Evolutionary conservation across 2,888 invertebrate genomes (phyloP), one percentile per base, ranked within the genome.

Genomic region (Aleiodes testaceus): DNA sequence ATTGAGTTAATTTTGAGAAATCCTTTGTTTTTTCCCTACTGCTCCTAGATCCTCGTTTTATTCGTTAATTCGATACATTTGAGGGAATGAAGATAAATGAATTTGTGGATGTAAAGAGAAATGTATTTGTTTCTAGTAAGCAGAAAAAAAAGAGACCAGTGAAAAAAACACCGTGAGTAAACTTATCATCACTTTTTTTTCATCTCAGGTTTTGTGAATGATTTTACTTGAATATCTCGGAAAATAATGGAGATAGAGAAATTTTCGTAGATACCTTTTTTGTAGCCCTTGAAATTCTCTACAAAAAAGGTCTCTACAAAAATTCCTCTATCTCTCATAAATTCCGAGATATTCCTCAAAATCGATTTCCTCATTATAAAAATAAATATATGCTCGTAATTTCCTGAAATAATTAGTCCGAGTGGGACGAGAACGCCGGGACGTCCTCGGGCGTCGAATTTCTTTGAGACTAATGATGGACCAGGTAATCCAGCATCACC

Each of bases 81-180:
- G 36, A 26, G 26, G 3, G 26, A 26, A 26, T 36, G 36, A 36
- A 36, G 9, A 36, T 12, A 16, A 26, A 42, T 44, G 26, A 63
- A 20, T 11, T 44, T 66, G 11, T 59, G 42, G 36, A 36, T 18
- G 66, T 44, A 36, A 44, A 55, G 47, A n/a, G 12, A 45, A 50
- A 66, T 67, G 36, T 36, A 67, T 82, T 82, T 81, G 81, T 77
- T 86, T 86, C 81, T 84, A 86, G 86, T 79, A 86, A 86, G 73
- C 84, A 82, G 77, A 86, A 86, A 81, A 86, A 86, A 79, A 86
- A 86, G 79, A 82, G 86, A 70, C 83, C 81, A 14, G 78, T 83
- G 36, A 83, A 82, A 75, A 86, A 86, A 69, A 81, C 79, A 66
- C 80, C 79, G 86, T 86, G 83, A 86, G 86, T 86, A 80, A 78